Conservation (phyloP, 2,888 invertebrate species). For the Zygogramma bicolorata region DNA sequence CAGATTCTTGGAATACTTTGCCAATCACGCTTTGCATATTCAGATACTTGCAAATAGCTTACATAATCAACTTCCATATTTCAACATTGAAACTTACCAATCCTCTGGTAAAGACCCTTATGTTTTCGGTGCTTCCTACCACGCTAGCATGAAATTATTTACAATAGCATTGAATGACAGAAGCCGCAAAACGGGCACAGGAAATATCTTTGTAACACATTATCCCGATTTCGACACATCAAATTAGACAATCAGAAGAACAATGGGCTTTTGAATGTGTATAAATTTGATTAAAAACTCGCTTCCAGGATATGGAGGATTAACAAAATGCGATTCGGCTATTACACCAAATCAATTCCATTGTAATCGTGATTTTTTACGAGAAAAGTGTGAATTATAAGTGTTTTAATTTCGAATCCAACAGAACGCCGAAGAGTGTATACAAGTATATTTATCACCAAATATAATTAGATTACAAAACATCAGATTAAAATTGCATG, state of each 20-base stretch:
- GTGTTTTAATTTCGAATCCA: not conserved
- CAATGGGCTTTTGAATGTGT: slow-evolving; percentile 21
- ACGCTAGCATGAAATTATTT: slow-evolving; percentile 74
- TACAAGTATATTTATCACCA: too few species aligned
- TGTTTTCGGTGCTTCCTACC: slow-evolving; percentile 79
- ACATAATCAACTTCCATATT: not conserved
- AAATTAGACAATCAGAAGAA: slow-evolving; percentile 19
- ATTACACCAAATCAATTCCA: not conserved
- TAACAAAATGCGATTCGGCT: slow-evolving; percentile 15
- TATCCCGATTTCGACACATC: not conserved
- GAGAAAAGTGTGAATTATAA: not conserved
- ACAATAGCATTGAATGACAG: not conserved
- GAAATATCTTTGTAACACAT: not conserved
- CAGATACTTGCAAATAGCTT: too few species aligned
- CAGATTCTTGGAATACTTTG: slow-evolving; percentile 2
- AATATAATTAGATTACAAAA: too few species aligned
- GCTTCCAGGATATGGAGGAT: slow-evolving; percentile 25
- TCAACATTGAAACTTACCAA: slow-evolving; percentile 73
- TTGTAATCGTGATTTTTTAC: not conserved
- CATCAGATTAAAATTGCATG: too few species aligned
- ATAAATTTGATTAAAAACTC: slow-evolving; percentile 19
- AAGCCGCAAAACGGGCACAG: not conserved
- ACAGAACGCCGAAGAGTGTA: not conserved
- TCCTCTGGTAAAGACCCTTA: slow-evolving; percentile 81
- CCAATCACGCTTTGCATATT: too few species aligned